These are phyloP conservation scores for Bombus confusus DNA, from an alignment of 1,140 invertebrate genomes.

Conservation along the genomic window DNA sequence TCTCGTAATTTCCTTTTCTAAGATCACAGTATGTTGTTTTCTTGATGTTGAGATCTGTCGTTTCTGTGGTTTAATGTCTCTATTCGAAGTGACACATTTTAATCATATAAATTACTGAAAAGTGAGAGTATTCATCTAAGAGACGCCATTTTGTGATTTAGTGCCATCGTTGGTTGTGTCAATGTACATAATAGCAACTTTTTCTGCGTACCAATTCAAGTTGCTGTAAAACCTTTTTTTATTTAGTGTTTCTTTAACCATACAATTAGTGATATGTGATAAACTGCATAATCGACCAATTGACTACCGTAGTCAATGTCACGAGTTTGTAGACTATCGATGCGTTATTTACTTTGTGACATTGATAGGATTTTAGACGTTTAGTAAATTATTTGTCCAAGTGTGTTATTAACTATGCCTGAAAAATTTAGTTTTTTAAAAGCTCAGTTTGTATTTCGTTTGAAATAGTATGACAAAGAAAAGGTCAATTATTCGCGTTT, in stretches of 20 bases:
- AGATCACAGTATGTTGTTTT: neutral
- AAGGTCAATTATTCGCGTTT: constrained; percentile 49
- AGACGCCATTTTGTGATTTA: constrained; percentile 51
- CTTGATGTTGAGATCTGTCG: neutral
- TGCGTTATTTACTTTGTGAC: constrained; percentile 26
- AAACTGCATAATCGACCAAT: constrained; percentile 9
- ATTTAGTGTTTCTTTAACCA: constrained; percentile 24
- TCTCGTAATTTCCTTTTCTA: neutral
- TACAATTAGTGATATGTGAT: constrained; percentile 7
- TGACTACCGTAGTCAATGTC: constrained; percentile 62
- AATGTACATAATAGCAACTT: constrained; percentile 12
- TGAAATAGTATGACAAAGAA: neutral
- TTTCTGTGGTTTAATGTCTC: constrained; percentile 9
- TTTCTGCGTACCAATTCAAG: neutral
- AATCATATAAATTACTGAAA: neutral
- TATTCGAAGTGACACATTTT: constrained; percentile 1
- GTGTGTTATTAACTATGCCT: neutral
- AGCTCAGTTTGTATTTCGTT: neutral
- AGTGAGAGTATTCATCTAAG: constrained; percentile 32
- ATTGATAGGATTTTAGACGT: neutral
- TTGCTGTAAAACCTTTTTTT: constrained; percentile 13
- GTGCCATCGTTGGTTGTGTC: constrained; percentile 28
- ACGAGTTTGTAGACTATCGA: constrained; percentile 45
- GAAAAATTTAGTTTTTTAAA: neutral
- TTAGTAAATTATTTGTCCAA: neutral